These are phyloP conservation scores for Hirtodrosophila histrioides DNA, from an alignment of 2,888 invertebrate genomes.

Conservation along the genomic window DNA sequence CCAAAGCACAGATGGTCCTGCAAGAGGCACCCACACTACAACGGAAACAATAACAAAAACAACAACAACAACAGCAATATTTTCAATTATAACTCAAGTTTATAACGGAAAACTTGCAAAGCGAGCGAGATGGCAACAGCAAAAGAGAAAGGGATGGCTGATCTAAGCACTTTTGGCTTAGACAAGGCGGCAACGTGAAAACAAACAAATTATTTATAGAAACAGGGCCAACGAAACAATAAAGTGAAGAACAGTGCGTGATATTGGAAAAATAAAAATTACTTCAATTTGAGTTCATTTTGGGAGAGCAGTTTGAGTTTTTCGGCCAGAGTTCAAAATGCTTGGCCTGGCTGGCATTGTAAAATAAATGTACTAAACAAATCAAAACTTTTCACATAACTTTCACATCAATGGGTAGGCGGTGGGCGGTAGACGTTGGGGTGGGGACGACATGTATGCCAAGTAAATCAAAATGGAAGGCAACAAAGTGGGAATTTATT, in stretches of 20 bases:
- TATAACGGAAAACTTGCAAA: conserved; percentile 62
- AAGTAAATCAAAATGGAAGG: conserved; percentile 55
- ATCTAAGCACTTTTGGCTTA: conserved; percentile 27
- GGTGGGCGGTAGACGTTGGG: background rate
- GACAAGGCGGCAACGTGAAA: conserved; percentile 23
- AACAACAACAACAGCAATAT: conserved; percentile 52
- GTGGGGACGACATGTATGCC: conserved; percentile 41
- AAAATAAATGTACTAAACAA: conserved; percentile 76
- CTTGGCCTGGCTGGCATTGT: conserved; percentile 40
- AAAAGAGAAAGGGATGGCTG: conserved; percentile 33
- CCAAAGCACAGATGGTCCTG: conserved; percentile 72
- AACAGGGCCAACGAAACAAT: conserved; percentile 6
- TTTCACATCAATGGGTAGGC: conserved; percentile 65
- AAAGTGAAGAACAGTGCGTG: conserved; percentile 13
- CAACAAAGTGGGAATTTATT: conserved; percentile 48
- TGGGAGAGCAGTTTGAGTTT: conserved; percentile 44
- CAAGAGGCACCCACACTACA: conserved; percentile 34
- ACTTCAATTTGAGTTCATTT: conserved; percentile 72
- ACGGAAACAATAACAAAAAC: conserved; percentile 28
- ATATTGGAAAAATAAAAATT: conserved; percentile 51
- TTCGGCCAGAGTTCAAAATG: conserved; percentile 38
- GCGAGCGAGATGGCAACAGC: conserved; percentile 27
- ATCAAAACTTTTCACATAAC: conserved; percentile 81
- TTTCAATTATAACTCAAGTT: conserved; percentile 79
- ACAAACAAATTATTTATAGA: conserved; percentile 24